Evolutionary conservation across 2,888 invertebrate genomes (phyloP), one percentile per base, ranked within the genome.

Genomic region (Ellobium chinense): DNA sequence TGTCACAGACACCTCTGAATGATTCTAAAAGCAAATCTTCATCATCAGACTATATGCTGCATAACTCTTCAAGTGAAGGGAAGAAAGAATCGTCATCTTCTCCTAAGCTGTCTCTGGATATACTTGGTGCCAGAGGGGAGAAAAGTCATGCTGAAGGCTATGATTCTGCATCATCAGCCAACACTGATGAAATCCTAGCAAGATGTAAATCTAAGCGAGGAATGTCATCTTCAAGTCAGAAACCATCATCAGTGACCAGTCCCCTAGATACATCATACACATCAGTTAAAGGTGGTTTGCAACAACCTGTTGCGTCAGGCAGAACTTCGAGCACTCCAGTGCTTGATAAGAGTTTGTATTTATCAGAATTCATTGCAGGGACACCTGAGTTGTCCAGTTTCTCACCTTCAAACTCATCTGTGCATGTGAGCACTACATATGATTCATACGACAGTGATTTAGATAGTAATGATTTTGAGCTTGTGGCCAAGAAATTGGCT

Each of bases 151-250:
- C 1, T 7, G 46, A 76, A 66, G 54, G 54, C 36, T 56, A 75
- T 77, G 84, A 84, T 62, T 85, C 86, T 18, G 83, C 66, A 12
- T 81, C 83, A 36, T 86, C 85, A n/a, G 85, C 84, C 39, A 85
- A 84, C 78, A 86, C 87, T 5, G 86, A 85, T 82, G 84, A 85
- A 68, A 84, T 87, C 18, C 81, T 87, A 27, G 37, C 39, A 36
- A 74, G 63, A 7, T 27, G 37, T 27, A 82, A 29, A 75, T 3
- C 2, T 24, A 37, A 56, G 29, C 27, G 31, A 27, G 29, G 21
- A 31, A 21, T 70, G 34, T 4, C 24, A 60, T 27, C 70, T 46
- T 46, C 14, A 46, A 29, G 12, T 5, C 4, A 60, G 58, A 24
- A 12, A 54, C 5, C n/a, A n/a, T n/a, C n/a, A n/a, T n/a, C n/a